Conservation (phyloP, 2,888 invertebrate genomes). For the Hirtodrosophila duncani region DNA sequence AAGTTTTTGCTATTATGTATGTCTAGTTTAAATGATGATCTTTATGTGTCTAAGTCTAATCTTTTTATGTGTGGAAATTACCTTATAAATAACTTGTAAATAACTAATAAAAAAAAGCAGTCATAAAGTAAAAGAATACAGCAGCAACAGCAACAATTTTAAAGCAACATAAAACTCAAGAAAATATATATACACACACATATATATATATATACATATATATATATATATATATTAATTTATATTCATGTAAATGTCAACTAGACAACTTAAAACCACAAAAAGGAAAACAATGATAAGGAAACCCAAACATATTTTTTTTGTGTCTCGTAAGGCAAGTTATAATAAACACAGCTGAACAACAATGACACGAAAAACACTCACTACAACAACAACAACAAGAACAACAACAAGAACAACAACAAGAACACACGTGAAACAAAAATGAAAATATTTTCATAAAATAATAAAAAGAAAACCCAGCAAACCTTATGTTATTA, state of each 20-base stretch:
- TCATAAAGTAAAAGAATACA: slow-evolving; percentile 46
- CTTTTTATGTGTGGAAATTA: slow-evolving; percentile 31
- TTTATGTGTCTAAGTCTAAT: slow-evolving; percentile 20
- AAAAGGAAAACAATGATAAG: not conserved
- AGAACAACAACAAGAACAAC: slow-evolving; percentile 10
- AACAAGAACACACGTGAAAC: slow-evolving; percentile 18
- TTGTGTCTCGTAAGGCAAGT: too few species aligned
- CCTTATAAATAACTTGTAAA: slow-evolving; percentile 31
- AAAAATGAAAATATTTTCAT: slow-evolving; percentile 72
- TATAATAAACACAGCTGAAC: too few species aligned
- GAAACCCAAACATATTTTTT: not conserved
- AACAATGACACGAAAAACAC: too few species aligned
- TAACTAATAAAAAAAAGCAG: slow-evolving; percentile 22
- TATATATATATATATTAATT: slow-evolving; percentile 44
- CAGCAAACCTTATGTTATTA: slow-evolving; percentile 68
- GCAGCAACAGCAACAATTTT: slow-evolving; percentile 29
- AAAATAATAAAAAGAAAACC: slow-evolving; percentile 57
- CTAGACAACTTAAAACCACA: slow-evolving; percentile 35
- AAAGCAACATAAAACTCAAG: slow-evolving; percentile 2
- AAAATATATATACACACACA: not conserved
- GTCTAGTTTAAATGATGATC: slow-evolving; percentile 36
- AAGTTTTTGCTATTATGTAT: slow-evolving; percentile 25
- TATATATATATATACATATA: slow-evolving; percentile 10
- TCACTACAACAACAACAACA: slow-evolving; percentile 11
- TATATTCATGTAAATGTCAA: slow-evolving; percentile 62